These are phyloP conservation scores for Chironomus tepperi DNA, from an alignment of 1,140 invertebrate species.

Conservation along the genomic window DNA sequence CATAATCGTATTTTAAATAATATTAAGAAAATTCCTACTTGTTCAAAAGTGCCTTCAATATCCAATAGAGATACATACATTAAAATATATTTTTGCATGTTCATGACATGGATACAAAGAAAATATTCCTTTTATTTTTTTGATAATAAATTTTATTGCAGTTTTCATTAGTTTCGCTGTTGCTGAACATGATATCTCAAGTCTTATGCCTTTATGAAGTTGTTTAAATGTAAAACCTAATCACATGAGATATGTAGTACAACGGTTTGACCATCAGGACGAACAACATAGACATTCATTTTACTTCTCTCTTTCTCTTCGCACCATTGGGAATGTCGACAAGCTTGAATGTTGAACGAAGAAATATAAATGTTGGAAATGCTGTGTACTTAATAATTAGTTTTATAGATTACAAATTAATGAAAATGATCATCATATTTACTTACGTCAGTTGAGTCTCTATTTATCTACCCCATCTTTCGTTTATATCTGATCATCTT, in stretches of 20 bases:
- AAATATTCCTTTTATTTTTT: no score
- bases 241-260: slow-evolving; percentile 13
- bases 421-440: slow-evolving; percentile 9
- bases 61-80: no score
- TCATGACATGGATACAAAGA: neutral
- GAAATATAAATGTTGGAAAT: neutral
- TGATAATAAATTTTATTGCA: slow-evolving; percentile 15
- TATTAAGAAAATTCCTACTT: no score
- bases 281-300: slow-evolving; percentile 13
- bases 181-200: slow-evolving; percentile 6
- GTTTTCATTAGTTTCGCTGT: slow-evolving; percentile 8
- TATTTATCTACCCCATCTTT: no score
- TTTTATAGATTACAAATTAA: slow-evolving; percentile 15
- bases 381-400: neutral
- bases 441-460: neutral
- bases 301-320: neutral
- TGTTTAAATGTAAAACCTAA: slow-evolving; percentile 14
- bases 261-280: neutral
- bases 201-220: slow-evolving; percentile 6
- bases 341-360: neutral
- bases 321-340: neutral
- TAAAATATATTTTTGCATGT: no score
- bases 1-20: no score
- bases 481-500: neutral
- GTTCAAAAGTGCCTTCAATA: no score